These are phyloP conservation scores for Calcarius lapponicus DNA, from an alignment of 2,797 vertebrate species.

Conservation along the genomic window DNA sequence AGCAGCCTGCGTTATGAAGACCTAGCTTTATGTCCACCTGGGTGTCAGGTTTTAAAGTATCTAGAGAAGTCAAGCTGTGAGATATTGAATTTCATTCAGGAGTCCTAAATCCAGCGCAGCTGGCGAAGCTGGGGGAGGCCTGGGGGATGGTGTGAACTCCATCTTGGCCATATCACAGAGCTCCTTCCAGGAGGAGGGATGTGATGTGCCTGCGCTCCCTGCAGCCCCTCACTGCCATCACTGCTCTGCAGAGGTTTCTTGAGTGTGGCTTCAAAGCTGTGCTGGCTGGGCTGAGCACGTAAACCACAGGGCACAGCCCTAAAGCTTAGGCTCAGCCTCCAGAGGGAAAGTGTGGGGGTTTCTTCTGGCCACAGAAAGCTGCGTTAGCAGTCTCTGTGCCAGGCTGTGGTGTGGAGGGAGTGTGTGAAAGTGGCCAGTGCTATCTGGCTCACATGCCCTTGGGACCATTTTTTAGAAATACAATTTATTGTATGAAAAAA, in stretches of 20 bases:
- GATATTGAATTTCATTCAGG: background rate
- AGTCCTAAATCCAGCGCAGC: background rate
- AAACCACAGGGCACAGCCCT: background rate
- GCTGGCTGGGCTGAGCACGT: background rate
- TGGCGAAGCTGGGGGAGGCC: background rate
- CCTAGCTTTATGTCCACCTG: background rate
- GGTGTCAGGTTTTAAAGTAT: background rate
- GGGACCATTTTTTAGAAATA: background rate
- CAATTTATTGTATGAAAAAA: background rate
- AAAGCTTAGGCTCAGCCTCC: background rate
- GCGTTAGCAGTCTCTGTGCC: constrained; percentile 19
- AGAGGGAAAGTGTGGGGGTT: background rate
- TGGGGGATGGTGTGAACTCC: background rate
- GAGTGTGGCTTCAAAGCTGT: rapidly evolving
- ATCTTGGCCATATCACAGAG: background rate
- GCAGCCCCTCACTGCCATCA: background rate
- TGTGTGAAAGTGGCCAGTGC: constrained; percentile 17
- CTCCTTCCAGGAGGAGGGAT: background rate
- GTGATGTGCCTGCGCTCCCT: background rate
- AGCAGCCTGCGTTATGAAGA: background rate
- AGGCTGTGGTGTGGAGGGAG: background rate
- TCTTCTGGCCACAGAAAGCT: constrained; percentile 1
- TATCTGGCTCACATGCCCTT: background rate
- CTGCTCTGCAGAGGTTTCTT: background rate
- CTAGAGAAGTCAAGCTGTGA: background rate